Base-by-base conservation (phyloP, 2,113 vertebrate species). In the Anser brachyrhynchus region DNA sequence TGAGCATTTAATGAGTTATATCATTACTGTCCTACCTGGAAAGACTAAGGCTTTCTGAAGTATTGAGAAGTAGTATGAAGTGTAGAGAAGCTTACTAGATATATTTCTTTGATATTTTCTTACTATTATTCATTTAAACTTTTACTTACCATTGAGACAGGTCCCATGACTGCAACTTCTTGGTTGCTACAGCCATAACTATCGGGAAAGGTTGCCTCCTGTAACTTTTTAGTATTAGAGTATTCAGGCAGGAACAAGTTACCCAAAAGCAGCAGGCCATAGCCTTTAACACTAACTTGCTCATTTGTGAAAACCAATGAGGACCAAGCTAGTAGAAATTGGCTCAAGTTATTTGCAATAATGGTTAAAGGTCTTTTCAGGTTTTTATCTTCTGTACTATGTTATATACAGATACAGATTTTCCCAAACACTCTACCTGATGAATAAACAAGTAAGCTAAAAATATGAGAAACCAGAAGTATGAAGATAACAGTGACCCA, bases 1-100 rank as follows among this genome's bases (percentile, higher is more conserved):
- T 58, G n/a, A 72, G 35, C 22, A 37, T 73, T 77, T 97, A 95
- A 96, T 89, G 28, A 96, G 75, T 43, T 92, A 44, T 87, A 70
- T 93, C 81, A 39, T 93, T 93, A 58, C 64, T 43, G 62, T 84
- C 55, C 26, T 70, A 33, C 51, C 90, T 73, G 29, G 41, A 89
- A 89, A 92, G 69, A 35, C 25, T 79, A 13, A 51, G 13, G 8
- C 14, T 86, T 57, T 77, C 80, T 55, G 55, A 82, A 84, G 14
- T 12, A 89, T 33, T 65, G 79, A 54, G 22, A 11, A 84, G 20
- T 7, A 52, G 44, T 58, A 43, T 64, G 49, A 90, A 84, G 54
- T 33, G 11, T 41, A 72, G 44, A 58, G 83, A 65, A 44, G 10
- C 12, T 92, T 74, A 39, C 22, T 26, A 90, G 39, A 84, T 59